These are phyloP conservation scores for Dendroctonus valens DNA, from an alignment of 1,140 invertebrate species.

Conservation along the genomic window DNA sequence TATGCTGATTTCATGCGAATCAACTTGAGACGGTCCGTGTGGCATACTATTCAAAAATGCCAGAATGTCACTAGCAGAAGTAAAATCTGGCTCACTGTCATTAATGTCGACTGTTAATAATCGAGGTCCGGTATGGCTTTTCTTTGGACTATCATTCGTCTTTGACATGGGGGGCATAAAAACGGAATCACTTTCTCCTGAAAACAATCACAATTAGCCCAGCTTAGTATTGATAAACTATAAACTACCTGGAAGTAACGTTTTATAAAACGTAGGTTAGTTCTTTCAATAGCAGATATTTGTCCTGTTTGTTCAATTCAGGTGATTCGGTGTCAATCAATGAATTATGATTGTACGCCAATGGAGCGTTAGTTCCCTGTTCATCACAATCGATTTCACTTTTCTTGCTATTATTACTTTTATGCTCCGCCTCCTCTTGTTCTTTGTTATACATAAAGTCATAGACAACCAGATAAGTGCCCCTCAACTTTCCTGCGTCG, in stretches of 20 bases:
- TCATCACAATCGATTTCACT: slow-evolving; percentile 20
- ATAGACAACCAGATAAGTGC: slow-evolving; percentile 58
- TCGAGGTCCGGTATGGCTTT: slow-evolving; percentile 39
- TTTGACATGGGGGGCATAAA: slow-evolving; percentile 42
- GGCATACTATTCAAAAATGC: no score
- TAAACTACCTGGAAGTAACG: slow-evolving; percentile 43
- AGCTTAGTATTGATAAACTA: neutral
- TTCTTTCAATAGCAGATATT: slow-evolving; percentile 38
- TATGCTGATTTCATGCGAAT: slow-evolving; percentile 42
- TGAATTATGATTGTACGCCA: slow-evolving; percentile 14
- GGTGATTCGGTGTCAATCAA: slow-evolving; percentile 5
- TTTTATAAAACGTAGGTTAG: slow-evolving; percentile 45
- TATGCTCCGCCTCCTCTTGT: slow-evolving; percentile 30
- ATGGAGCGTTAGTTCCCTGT: slow-evolving; percentile 9
- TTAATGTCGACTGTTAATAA: slow-evolving; percentile 38
- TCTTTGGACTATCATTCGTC: neutral
- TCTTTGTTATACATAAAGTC: slow-evolving; percentile 57
- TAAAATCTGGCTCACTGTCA: slow-evolving; percentile 39
- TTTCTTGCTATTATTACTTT: slow-evolving; percentile 23
- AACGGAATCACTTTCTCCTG: slow-evolving; percentile 45
- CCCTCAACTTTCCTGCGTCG: slow-evolving; percentile 19
- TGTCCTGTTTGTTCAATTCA: slow-evolving; percentile 21
- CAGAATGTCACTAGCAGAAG: slow-evolving; percentile 32
- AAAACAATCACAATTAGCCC: neutral
- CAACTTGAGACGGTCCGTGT: slow-evolving; percentile 37